Evolutionary conservation across 2,797 vertebrate species (phyloP).

Genomic region (Perodicticus potto): DNA sequence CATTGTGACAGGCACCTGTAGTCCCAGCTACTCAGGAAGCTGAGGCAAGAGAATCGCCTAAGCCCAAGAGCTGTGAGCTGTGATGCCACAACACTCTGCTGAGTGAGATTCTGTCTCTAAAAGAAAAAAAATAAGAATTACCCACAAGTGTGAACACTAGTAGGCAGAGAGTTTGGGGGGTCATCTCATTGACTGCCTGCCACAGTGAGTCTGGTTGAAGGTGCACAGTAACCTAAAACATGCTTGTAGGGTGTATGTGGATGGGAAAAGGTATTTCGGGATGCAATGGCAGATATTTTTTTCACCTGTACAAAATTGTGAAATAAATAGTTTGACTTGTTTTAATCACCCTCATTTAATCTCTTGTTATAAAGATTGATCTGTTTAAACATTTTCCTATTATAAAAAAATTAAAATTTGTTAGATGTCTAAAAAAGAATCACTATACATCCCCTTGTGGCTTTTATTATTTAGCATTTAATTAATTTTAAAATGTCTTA

Average conservation of each 20-base stretch:
- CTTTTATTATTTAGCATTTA: constrained; percentile 46
- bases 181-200: not conserved
- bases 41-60: too few species aligned
- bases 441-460: not conserved
- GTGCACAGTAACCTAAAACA: not conserved
- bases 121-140: too few species aligned
- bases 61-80: too few species aligned
- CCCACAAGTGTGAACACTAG: not conserved
- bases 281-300: not conserved
- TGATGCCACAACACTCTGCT: too few species aligned
- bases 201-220: not conserved
- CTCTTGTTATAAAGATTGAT: not conserved
- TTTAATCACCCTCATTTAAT: not conserved
- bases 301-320: not conserved
- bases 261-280: not conserved
- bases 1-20: too few species aligned
- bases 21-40: too few species aligned
- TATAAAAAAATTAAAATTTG: constrained; percentile 26
- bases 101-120: too few species aligned
- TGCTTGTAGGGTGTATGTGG: not conserved
- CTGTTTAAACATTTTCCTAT: constrained; percentile 11
- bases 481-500: constrained; percentile 29
- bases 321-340: not conserved
- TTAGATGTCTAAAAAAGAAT: constrained; percentile 41
- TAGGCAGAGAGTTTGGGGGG: not conserved